Percentiles rank a stretch among this genome's conserved stretches.
These are phyloP conservation scores for Anguilla megastoma DNA, from an alignment of 2,797 vertebrate species.

Conservation along the genomic window DNA sequence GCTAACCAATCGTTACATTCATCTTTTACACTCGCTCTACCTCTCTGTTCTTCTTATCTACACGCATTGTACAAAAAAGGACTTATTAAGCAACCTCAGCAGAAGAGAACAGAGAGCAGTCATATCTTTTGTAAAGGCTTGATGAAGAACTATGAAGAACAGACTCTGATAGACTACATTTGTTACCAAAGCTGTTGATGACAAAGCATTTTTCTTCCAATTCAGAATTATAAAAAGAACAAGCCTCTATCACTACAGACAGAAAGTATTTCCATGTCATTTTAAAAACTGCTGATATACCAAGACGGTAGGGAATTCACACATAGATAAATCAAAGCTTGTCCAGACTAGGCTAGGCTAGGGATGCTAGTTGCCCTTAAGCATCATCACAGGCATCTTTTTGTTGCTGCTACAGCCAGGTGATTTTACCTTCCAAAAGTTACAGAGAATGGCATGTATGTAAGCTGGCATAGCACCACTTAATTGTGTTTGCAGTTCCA, in stretches of 20 bases:
- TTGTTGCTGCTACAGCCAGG: background rate
- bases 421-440: background rate
- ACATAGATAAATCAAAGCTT: background rate
- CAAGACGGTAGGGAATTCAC: background rate
- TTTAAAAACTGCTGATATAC: background rate
- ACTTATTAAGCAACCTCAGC: background rate
- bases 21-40: background rate
- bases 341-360: background rate
- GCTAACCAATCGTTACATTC: background rate
- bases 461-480: background rate
- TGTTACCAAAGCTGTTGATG: background rate
- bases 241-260: background rate
- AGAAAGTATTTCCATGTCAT: background rate
- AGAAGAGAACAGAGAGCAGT: background rate
- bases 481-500: no score
- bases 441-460: background rate
- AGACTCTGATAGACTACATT: slow-evolving; percentile 3
- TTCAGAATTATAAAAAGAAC: background rate
- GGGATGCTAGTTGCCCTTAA: background rate
- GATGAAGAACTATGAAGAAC: background rate
- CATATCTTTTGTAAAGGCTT: background rate
- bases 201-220: background rate
- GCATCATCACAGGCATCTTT: background rate
- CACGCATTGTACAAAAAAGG: background rate
- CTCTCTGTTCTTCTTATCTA: slow-evolving; percentile 2